Evolutionary conservation across 1,140 invertebrate species (phyloP).

Genomic region (Temnothorax longispinosus): DNA sequence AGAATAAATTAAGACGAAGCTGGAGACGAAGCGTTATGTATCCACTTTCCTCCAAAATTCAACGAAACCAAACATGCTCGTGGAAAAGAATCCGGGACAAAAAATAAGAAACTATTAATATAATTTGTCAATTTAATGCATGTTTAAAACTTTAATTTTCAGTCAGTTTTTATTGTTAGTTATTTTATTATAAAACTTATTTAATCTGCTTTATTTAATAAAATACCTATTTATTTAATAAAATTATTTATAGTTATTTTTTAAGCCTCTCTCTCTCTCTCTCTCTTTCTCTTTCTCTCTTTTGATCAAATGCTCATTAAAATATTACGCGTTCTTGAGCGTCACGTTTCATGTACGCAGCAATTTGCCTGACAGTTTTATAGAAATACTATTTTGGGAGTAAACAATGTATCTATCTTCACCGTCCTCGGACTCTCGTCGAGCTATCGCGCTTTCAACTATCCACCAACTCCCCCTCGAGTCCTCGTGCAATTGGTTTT

Average conservation of each 20-base stretch:
- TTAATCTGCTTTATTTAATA: not conserved
- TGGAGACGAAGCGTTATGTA: not conserved
- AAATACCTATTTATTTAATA: not conserved
- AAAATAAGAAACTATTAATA: not conserved
- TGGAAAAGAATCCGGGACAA: not conserved
- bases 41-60: not conserved
- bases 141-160: not conserved
- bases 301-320: not conserved
- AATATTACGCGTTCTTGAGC: not conserved
- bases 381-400: constrained; percentile 41
- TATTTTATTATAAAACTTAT: not conserved
- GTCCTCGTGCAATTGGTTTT: constrained; percentile 76
- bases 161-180: not conserved
- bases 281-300: too few species aligned
- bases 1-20: not conserved
- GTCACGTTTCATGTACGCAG: too few species aligned
- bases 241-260: not conserved
- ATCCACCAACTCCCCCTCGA: constrained; percentile 52
- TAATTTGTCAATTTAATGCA: not conserved
- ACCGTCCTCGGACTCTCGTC: constrained; percentile 30
- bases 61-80: not conserved
- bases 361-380: constrained; percentile 23
- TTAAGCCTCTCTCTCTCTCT: not conserved
- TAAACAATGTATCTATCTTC: constrained; percentile 51
- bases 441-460: constrained; percentile 55